A percentile compares a stretch with the other conserved stretches of the same genome.
These are phyloP conservation scores for Pterois miles DNA, from an alignment of 2,797 vertebrate species.

Conservation along the genomic window DNA sequence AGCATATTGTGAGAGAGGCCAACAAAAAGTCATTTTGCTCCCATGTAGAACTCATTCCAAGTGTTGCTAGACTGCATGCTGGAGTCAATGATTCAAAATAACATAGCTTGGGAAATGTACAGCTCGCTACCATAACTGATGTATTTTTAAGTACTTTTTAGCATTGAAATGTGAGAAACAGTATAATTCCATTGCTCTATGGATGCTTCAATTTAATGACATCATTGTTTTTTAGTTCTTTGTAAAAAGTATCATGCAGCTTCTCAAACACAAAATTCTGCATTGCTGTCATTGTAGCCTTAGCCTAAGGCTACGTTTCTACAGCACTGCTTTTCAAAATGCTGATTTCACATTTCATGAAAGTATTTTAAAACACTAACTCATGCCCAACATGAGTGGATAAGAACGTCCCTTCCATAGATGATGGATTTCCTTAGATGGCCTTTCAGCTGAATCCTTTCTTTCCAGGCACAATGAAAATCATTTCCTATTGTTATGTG, in stretches of 20 bases:
- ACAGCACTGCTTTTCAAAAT: constrained; percentile 8
- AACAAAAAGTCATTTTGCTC: constrained; percentile 23
- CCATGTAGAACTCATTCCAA: neutral
- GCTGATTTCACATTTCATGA: constrained; percentile 36
- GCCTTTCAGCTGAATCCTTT: neutral
- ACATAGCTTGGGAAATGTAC: neutral
- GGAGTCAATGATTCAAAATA: neutral
- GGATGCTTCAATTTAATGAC: neutral
- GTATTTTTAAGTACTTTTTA: neutral
- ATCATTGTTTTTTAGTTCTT: neutral
- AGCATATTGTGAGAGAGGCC: constrained; percentile 7
- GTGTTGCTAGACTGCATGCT: neutral
- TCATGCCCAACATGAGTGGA: neutral
- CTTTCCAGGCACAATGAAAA: constrained; percentile 1
- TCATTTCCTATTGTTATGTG: neutral
- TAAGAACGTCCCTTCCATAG: neutral
- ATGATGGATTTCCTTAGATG: constrained; percentile 5
- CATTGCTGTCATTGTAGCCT: neutral
- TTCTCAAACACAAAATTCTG: neutral
- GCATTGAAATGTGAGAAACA: neutral
- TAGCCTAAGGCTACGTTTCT: neutral
- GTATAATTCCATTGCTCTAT: neutral
- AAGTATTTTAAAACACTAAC: neutral
- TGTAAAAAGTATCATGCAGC: constrained; percentile 6
- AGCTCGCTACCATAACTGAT: neutral